Base-by-base conservation (phyloP, 2,113 vertebrate genomes). In the Gobiocypris rarus region DNA sequence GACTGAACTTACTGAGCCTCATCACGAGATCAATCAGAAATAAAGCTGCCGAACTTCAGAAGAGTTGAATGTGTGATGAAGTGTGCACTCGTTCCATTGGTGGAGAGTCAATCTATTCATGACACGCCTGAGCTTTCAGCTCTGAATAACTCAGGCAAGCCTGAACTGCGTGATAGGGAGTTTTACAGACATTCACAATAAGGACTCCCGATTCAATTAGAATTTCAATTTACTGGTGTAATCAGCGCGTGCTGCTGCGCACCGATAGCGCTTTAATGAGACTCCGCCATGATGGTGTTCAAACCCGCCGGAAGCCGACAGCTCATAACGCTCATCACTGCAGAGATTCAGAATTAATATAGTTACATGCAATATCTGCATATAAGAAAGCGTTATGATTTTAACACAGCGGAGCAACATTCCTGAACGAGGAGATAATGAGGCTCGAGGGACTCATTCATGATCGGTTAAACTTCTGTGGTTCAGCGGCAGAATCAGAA, bases 191-290 rank as follows among this genome's bases (percentile, higher is more conserved):
- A 15, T 82, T 88, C 28, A 80, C 87, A 86, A 89, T 89, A 89
- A 88, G 81, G 87, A 73, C 63, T 69, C 78, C 61, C 83, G 81
- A 79, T 91, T 90, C 73, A 86, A 90, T 91, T 91, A 54, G 7
- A 82, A 87, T 90, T 87, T 85, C 89, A 80, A 88, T 89, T 89
- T 86, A 76, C 83, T 83, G 41, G 73, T 24, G 22, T 86, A 90
- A 89, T 91, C 88, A 84, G 81, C 69, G 70, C 0, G 54, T 69
- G 83, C 50, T 75, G 54, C 26, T 34, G 28, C 84, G 63, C 54
- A 28, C 82, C 26, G 86, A 85, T 70, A 76, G 84, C 34, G 59
- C 67, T 86, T 89, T 90, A 89, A 89, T 90, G 88, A 86, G 43
- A 26, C 9, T 19, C 52, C 41, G 31, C 22, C 10, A 50, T 5